Base-by-base conservation (phyloP, 2,797 vertebrate species). In the Mareca penelope region DNA sequence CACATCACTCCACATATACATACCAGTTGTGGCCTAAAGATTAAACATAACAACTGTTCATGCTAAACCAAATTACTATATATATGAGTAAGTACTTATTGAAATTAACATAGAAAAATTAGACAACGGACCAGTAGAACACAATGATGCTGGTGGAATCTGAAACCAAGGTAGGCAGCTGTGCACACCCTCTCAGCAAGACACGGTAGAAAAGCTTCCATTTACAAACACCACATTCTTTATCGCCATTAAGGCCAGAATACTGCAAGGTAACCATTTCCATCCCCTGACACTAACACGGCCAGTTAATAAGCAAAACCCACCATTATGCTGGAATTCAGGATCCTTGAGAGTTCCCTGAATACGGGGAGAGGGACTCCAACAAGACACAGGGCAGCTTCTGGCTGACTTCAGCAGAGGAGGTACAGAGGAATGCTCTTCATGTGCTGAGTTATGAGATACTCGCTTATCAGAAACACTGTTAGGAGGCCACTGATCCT, bases 301-400 rank as follows among this genome's bases (percentile, higher is more conserved):
- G 31, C 5, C 35, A 53, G 55, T 81, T 85, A 88, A 89, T 33
- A 86, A 42, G 60, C 31, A 80, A 94, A 96, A 85, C 89, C 29
- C 72, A 98, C 98, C 98, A 68, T 98, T 99, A 93, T 99, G 98
- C 92, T 98, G 98, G 96, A 99, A 99, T 91, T 99, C 98, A 37
- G 98, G 98, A 95, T 98, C 94, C 86, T 98, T 98, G 31, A 98
- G 97, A 35, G 93, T 97, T 31, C 98, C 98, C 57, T 98, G 98
- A 96, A 98, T 99, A 67, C 97, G 97, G 90, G 97, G 93, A 68
- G 95, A 97, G 67, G 96, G 96, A 80, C 77, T 93, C 97, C 97
- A 97, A 53, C 63, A 97, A 39, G 96, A 82, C 13, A 83, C 2
- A 71, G 78, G 17, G 16, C 1, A 28, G 6, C 12, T 91, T 73